Percentiles rank a stretch among this genome's conserved stretches.
These are phyloP conservation scores for Littorina saxatilis DNA, from an alignment of 1,140 invertebrate genomes.

Conservation along the genomic window DNA sequence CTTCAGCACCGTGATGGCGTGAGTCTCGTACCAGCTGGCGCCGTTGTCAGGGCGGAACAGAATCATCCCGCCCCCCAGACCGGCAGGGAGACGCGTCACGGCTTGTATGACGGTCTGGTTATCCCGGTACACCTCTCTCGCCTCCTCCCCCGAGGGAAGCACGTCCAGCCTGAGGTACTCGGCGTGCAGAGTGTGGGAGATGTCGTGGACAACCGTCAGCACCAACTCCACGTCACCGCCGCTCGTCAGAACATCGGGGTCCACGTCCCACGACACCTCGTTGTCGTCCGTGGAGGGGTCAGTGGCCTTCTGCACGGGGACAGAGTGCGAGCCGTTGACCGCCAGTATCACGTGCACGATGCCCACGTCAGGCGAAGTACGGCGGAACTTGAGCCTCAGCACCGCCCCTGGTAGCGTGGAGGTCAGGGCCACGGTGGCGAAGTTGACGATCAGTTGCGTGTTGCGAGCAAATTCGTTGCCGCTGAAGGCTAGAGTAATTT, in stretches of 20 bases:
- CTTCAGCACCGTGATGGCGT: conserved; percentile 40
- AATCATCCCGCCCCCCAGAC: conserved; percentile 37
- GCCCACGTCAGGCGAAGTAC: not conserved
- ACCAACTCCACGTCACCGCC: not conserved
- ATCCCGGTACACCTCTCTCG: conserved; percentile 19
- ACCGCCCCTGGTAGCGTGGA: not conserved
- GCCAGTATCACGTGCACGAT: conserved; percentile 3
- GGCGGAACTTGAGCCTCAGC: conserved; percentile 21
- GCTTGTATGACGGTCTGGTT: conserved; percentile 20
- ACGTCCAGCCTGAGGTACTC: conserved; percentile 27
- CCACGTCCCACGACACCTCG: conserved; percentile 4
- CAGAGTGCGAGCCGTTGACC: not conserved
- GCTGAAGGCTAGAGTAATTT: not conserved
- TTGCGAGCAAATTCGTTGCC: conserved; percentile 6
- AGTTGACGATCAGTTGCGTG: not conserved
- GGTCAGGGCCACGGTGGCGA: not conserved
- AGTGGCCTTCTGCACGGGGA: not conserved
- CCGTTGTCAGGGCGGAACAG: conserved; percentile 39
- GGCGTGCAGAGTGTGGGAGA: conserved; percentile 25
- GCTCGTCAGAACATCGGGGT: not conserved
- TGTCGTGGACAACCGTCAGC: not conserved
- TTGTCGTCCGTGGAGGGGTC: not conserved
- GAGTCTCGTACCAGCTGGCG: conserved; percentile 18
- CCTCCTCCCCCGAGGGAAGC: not conserved
- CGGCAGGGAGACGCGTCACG: not conserved